Evolutionary conservation across 2,888 invertebrate genomes (phyloP).

Genomic region (Netelia melanura): DNA sequence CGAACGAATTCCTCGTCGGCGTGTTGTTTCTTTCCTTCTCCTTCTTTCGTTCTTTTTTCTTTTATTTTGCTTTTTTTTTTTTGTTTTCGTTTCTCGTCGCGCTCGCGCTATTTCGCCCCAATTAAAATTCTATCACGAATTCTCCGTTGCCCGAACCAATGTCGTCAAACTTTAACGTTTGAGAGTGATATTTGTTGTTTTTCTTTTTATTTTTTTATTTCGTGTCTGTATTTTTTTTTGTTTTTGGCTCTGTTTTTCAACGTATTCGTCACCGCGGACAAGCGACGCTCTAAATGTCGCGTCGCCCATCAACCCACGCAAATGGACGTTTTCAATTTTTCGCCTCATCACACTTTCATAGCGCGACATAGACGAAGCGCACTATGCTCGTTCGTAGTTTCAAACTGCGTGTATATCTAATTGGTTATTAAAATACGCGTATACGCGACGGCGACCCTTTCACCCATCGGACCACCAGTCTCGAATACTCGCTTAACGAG

Average conservation of each 20-base stretch:
- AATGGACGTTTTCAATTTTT: conserved; percentile 6
- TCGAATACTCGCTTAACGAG: neutral
- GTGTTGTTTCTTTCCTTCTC: neutral
- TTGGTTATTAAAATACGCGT: neutral
- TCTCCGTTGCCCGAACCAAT: neutral
- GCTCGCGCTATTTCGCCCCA: neutral
- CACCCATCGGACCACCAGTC: no score
- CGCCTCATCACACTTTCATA: neutral
- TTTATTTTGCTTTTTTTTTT: neutral
- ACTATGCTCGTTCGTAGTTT: neutral
- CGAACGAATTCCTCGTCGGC: conserved; percentile 2
- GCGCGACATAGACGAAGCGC: neutral
- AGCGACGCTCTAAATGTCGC: neutral
- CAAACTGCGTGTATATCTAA: conserved; percentile 7
- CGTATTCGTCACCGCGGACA: neutral
- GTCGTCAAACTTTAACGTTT: neutral
- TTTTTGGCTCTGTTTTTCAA: neutral
- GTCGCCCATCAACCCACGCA: neutral
- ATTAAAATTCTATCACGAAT: neutral
- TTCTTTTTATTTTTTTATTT: no score
- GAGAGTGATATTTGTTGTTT: no score
- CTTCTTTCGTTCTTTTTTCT: neutral
- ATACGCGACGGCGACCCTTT: neutral
- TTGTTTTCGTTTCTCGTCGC: neutral
- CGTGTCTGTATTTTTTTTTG: neutral